Percentiles rank a stretch among this genome's conserved stretches.
Evolutionary conservation across 2,113 vertebrate genomes (phyloP).

Genomic region (Coptodon bakossiorum): DNA sequence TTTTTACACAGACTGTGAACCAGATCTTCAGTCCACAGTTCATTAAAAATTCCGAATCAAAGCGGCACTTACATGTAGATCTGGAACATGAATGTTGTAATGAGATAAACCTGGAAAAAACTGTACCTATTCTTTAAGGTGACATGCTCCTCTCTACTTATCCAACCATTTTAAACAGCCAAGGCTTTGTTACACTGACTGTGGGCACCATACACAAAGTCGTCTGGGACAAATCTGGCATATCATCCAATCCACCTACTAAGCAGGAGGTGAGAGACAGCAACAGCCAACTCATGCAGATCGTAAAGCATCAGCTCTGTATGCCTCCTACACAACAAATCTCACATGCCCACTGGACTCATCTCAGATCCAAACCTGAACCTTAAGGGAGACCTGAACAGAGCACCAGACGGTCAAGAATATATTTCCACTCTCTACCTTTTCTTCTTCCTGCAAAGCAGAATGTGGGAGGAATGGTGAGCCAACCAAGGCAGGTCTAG

Average conservation of each 20-base stretch:
- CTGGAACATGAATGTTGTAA: not conserved
- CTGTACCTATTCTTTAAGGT: not conserved
- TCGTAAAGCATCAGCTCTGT: not conserved
- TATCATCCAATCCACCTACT: not conserved
- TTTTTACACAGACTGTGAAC: not conserved
- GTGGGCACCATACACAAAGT: not conserved
- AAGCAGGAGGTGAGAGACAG: conserved; percentile 12
- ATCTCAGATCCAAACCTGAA: conserved; percentile 4
- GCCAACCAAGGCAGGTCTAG: conserved; percentile 1
- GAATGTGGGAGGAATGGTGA: not conserved
- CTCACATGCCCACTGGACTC: conserved; percentile 18
- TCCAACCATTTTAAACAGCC: not conserved
- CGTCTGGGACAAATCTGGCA: not conserved
- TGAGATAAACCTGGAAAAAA: not conserved
- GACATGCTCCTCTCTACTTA: not conserved
- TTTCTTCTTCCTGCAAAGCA: not conserved
- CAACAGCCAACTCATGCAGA: not conserved
- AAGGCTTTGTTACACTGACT: not conserved
- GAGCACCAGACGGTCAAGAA: conserved; percentile 1
- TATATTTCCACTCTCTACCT: conserved; percentile 8
- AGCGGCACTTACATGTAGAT: not conserved
- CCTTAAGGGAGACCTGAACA: conserved; percentile 1
- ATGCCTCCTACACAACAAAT: not conserved
- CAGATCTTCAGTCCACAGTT: not conserved
- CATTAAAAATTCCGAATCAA: not conserved